A percentile compares a stretch with the other conserved stretches of the same genome.
Conservation (phyloP, 2,888 invertebrate species). For the Halictus quadricinctus region DNA sequence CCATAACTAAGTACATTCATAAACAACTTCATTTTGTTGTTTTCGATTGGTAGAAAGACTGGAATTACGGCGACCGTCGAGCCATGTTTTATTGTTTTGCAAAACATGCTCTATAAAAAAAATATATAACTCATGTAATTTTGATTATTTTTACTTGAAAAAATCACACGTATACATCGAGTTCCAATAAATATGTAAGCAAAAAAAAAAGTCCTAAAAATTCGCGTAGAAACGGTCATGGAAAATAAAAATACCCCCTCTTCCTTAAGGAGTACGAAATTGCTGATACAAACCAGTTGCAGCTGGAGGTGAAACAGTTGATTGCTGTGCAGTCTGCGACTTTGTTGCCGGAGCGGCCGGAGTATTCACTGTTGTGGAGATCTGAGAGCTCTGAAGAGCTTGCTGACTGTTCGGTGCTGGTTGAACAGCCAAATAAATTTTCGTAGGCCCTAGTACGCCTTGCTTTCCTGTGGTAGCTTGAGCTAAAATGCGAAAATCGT, state of each 20-base stretch:
- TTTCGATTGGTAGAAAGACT: no score
- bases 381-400: constrained; percentile 62
- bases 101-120: no score
- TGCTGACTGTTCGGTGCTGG: constrained; percentile 83
- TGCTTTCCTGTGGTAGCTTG: constrained; percentile 94
- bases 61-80: no score
- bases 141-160: no score
- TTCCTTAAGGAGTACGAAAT: not conserved
- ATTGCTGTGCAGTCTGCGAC: constrained; percentile 62
- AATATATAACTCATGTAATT: no score
- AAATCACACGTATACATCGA: no score
- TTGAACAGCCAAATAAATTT: constrained; percentile 93
- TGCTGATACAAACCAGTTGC: constrained; percentile 57
- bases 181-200: no score
- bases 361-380: constrained; percentile 63
- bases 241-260: not conserved
- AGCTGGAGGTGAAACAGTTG: constrained; percentile 59
- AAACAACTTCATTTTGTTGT: no score
- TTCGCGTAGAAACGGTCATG: not conserved
- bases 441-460: constrained; percentile 92
- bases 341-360: constrained; percentile 60
- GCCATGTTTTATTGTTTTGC: no score
- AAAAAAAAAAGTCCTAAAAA: no score
- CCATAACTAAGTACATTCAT: no score
- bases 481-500: constrained; percentile 83